Percentiles rank a stretch among this genome's conserved stretches.
phyloP scores from a whole-genome alignment of 1,140 invertebrate genomes.

The Pinna nobilis region DNA sequence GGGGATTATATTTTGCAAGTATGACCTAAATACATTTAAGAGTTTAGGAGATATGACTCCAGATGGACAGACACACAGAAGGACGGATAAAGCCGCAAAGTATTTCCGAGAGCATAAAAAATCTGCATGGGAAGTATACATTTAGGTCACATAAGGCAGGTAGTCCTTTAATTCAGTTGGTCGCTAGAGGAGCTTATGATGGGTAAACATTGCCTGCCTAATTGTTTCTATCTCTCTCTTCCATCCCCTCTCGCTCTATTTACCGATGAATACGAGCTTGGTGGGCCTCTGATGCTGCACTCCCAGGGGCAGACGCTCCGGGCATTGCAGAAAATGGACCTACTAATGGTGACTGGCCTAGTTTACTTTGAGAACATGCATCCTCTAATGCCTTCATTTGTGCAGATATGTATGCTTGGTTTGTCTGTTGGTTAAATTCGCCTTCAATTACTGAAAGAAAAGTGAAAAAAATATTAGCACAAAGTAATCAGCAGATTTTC shows the following conservation, averaged over 20 bases:
- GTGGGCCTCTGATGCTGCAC: constrained; percentile 82
- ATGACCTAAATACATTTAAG: too few relatives aligned
- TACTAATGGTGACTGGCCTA: constrained; percentile 44
- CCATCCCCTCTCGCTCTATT: not conserved
- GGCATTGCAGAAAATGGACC: constrained; percentile 50
- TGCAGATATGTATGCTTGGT: constrained; percentile 78
- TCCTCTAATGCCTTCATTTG: constrained; percentile 80
- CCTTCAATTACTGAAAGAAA: constrained; percentile 77
- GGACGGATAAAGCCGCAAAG: too few relatives aligned
- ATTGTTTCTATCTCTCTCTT: not conserved
- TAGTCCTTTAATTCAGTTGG: not conserved
- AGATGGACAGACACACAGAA: too few relatives aligned
- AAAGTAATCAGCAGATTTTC: not conserved
- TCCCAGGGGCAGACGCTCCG: constrained; percentile 56
- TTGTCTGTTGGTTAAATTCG: constrained; percentile 76
- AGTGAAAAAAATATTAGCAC: not conserved
- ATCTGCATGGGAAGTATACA: not conserved
- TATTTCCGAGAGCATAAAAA: not conserved
- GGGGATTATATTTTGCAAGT: too few relatives aligned
- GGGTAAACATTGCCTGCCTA: not conserved
- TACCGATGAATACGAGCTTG: constrained; percentile 82
- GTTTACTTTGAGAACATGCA: constrained; percentile 55
- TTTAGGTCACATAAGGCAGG: not conserved
- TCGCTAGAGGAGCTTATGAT: not conserved
- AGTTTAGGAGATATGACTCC: too few relatives aligned